Evolutionary conservation across 2,797 vertebrate genomes (phyloP).

Genomic region (Gila robusta): DNA sequence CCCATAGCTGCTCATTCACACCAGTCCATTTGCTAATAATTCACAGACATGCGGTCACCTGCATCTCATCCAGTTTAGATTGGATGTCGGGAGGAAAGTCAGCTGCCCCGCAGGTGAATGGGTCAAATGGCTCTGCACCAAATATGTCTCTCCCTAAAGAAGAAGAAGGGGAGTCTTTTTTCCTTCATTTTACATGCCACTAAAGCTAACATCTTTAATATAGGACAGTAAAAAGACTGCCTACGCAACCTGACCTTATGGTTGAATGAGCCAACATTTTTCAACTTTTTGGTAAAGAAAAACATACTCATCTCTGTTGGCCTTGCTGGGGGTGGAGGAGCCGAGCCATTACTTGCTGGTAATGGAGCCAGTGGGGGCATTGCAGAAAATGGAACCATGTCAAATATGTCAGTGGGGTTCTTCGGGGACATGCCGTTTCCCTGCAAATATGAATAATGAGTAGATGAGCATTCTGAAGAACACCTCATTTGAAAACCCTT

Average conservation of each 20-base stretch:
- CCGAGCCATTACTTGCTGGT: slow-evolving; percentile 89
- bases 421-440: slow-evolving; percentile 84
- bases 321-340: slow-evolving; percentile 86
- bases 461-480: slow-evolving; percentile 6
- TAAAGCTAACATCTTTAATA: background rate
- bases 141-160: slow-evolving; percentile 92
- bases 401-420: slow-evolving; percentile 92
- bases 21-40: slow-evolving; percentile 50
- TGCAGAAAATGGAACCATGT: slow-evolving; percentile 98
- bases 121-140: slow-evolving; percentile 97
- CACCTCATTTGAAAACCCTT: background rate
- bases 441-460: slow-evolving; percentile 74
- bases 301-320: slow-evolving; percentile 89
- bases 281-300: background rate
- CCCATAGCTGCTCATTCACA: slow-evolving; percentile 51
- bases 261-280: background rate
- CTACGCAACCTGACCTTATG: slow-evolving; percentile 7
- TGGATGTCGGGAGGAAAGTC: slow-evolving; percentile 98
- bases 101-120: slow-evolving; percentile 94
- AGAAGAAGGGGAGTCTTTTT: slow-evolving; percentile 19
- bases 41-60: slow-evolving; percentile 82
- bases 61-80: slow-evolving; percentile 98
- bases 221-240: background rate
- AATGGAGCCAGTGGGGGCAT: slow-evolving; percentile 85
- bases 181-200: slow-evolving; percentile 23